Base-by-base conservation (phyloP, 2,888 invertebrate species). In the Calameuta filiformis region DNA sequence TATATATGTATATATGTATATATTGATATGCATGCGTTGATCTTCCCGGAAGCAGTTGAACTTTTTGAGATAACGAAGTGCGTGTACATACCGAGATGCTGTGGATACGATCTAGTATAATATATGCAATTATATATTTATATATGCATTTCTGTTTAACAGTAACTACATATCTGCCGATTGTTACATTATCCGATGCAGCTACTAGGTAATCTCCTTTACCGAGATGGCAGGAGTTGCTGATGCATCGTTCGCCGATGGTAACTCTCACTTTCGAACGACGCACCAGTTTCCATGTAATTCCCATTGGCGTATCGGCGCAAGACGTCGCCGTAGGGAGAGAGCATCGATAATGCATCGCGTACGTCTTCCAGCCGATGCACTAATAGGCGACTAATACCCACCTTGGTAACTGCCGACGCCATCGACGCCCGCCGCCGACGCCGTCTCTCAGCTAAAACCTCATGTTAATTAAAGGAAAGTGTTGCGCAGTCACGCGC, bases 401-500 rank as follows among this genome's bases (percentile, higher is more conserved):
- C 75, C 75, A 37, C 35, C 34, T 56, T 9, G 56, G 56, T 56
- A 56, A 23, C 56, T 56, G 23, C 56, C 56, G 56, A 56, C 56
- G 56, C 56, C 37, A 40, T 40, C 37, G 37, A 40, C 37, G 37
- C 37, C 37, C 37, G 12, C 37, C 77, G 77, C 40, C 77, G 69
- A 68, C n/a, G 78, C 75, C 77, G 80, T 79, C 76, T 69, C 69
- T 76, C 69, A 75, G 76, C 37, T 78, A 75, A 73, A 71, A 73
- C 33, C 78, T 76, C 31, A 77, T 81, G 76, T 75, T 71, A 79
- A 56, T 76, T 79, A 73, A 78, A 79, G 68, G 73, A 79, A 78
- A 80, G 79, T 73, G 76, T 80, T 79, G 81, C 81, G 76, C 71
- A 79, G 75, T 78, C 75, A 78, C 30, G 68, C 37, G 73, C 76